Conservation (phyloP, 2,888 invertebrate species). For the Brachypalpus laphriformis region DNA sequence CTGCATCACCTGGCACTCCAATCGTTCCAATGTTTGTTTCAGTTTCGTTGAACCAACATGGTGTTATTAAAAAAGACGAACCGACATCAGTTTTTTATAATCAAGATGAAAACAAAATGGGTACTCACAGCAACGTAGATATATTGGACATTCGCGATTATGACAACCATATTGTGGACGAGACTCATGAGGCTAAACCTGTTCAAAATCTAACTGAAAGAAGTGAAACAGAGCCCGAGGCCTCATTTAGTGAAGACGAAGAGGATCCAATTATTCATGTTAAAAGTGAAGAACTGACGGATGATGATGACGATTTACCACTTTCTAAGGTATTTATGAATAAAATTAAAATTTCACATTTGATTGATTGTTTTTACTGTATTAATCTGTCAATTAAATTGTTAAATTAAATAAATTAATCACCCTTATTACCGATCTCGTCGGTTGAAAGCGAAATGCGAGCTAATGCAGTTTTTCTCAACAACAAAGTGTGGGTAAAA, state of each 20-base stretch:
- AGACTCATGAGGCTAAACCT: conserved; percentile 76
- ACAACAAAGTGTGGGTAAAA: too few relatives aligned
- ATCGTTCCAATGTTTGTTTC: conserved; percentile 77
- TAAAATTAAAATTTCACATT: conserved; percentile 78
- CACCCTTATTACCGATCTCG: too few relatives aligned
- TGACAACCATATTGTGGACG: conserved; percentile 15
- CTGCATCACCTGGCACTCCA: conserved; percentile 74
- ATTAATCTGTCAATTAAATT: too few relatives aligned
- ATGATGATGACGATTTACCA: conserved; percentile 88
- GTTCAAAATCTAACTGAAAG: conserved; percentile 76
- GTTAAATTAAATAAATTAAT: too few relatives aligned
- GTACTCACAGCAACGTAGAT: conserved; percentile 48
- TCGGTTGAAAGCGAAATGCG: too few relatives aligned
- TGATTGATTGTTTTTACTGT: too few relatives aligned
- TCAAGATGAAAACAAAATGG: conserved; percentile 52
- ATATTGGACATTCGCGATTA: conserved; percentile 69
- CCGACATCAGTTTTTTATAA: conserved; percentile 25
- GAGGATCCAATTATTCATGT: conserved; percentile 84
- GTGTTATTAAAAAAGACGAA: conserved; percentile 79
- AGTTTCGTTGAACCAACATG: conserved; percentile 76
- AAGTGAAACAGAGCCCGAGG: conserved; percentile 80
- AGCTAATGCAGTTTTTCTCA: too few relatives aligned
- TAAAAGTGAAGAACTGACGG: conserved; percentile 82
- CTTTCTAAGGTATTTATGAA: conserved; percentile 88
- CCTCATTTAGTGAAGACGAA: conserved; percentile 83